A percentile compares a stretch with the other conserved stretches of the same genome.
These are phyloP conservation scores for Brachionus angularis DNA, from an alignment of 1,140 invertebrate genomes.

Conservation along the genomic window DNA sequence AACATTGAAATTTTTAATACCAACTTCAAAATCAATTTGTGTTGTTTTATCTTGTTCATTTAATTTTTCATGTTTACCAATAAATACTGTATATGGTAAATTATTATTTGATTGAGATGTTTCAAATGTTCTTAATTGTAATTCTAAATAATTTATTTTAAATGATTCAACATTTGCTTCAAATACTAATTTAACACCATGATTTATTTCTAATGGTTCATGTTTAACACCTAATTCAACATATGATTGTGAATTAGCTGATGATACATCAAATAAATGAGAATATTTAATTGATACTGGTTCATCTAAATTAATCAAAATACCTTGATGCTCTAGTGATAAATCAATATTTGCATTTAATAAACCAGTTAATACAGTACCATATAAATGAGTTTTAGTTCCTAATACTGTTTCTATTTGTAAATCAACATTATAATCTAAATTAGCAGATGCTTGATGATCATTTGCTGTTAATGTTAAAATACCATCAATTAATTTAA, in stretches of 20 bases:
- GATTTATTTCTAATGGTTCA: not conserved
- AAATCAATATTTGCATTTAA: conserved; percentile 33
- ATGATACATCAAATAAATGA: conserved; percentile 20
- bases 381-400: not conserved
- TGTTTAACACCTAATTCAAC: conserved; percentile 8
- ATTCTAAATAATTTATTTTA: not conserved
- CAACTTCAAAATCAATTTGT: not conserved
- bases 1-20: not conserved
- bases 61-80: not conserved
- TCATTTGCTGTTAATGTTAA: not conserved
- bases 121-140: conserved; percentile 7
- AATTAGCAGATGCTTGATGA: not conserved
- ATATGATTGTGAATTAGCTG: not conserved
- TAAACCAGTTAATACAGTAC: not conserved
- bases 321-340: not conserved
- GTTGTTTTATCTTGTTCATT: not conserved
- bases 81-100: not conserved
- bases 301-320: not conserved
- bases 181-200: not conserved
- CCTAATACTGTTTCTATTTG: not conserved
- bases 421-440: conserved; percentile 16
- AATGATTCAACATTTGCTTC: not conserved
- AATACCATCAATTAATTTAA: not conserved
- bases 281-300: not conserved
- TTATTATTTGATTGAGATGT: not conserved